Evolutionary conservation across 2,888 invertebrate species (phyloP).

Genomic region (Tolmerus cingulatus): DNA sequence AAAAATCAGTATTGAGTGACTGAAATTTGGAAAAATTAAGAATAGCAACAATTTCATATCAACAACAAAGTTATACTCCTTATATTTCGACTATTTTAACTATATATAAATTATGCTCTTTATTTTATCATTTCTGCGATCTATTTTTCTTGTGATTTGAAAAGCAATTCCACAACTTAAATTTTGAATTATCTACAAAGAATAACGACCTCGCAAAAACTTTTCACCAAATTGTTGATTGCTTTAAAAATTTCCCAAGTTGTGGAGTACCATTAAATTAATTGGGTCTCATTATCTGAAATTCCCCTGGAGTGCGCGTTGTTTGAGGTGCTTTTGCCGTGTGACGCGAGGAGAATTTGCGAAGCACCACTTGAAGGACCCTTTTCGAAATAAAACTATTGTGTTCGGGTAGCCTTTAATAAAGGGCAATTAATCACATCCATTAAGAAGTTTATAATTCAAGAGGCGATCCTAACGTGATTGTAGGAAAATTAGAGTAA

Average conservation of each 20-base stretch:
- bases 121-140: too few relatives aligned
- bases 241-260: background rate
- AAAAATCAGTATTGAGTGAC: too few relatives aligned
- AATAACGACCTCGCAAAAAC: background rate
- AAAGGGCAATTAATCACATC: background rate
- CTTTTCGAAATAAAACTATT: background rate
- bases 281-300: background rate
- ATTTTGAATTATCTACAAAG: background rate
- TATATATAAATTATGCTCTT: too few relatives aligned
- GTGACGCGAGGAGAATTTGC: background rate
- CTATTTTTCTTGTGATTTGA: too few relatives aligned
- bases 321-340: background rate
- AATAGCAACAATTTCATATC: too few relatives aligned
- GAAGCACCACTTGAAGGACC: background rate
- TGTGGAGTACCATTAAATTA: background rate
- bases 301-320: background rate
- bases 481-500: background rate
- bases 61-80: too few relatives aligned
- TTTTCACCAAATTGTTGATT: background rate
- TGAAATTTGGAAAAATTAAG: too few relatives aligned
- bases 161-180: background rate
- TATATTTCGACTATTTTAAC: too few relatives aligned
- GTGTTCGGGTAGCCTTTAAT: background rate
- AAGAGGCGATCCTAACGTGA: background rate
- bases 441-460: background rate